Conservation (phyloP, 2,888 invertebrate genomes). For the Anticlea derivata region DNA sequence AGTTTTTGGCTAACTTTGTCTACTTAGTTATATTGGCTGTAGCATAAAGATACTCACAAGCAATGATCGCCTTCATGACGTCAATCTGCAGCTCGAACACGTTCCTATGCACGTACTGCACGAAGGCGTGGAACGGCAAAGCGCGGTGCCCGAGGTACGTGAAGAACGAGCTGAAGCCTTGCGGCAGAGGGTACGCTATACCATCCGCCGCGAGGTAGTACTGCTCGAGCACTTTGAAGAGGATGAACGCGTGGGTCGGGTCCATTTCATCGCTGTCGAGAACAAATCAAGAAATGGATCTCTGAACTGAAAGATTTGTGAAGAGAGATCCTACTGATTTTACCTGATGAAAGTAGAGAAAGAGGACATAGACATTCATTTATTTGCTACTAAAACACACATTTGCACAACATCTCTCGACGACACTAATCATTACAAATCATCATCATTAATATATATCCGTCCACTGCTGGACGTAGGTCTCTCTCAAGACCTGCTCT, state of each 20-base stretch:
- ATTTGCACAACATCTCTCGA: no score
- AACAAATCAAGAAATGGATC: background rate
- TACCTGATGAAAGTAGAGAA: no score
- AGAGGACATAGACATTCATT: no score
- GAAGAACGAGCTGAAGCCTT: constrained; percentile 95
- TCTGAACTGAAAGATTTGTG: no score
- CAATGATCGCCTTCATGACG: constrained; percentile 92
- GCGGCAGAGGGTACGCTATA: constrained; percentile 90
- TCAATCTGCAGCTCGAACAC: constrained; percentile 95
- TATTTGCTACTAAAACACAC: no score
- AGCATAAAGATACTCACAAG: constrained; percentile 85
- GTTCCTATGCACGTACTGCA: constrained; percentile 92
- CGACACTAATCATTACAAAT: no score
- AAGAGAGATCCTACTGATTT: no score
- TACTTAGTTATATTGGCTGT: no score
- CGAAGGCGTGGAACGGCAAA: constrained; percentile 89
- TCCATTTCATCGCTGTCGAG: constrained; percentile 69
- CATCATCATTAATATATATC: no score
- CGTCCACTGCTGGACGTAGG: no score
- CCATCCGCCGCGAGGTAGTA: constrained; percentile 91
- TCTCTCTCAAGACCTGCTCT: no score
- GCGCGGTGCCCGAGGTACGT: constrained; percentile 93
- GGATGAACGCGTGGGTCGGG: constrained; percentile 86
- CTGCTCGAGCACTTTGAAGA: constrained; percentile 92
- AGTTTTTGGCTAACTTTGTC: no score